phyloP scores from a whole-genome alignment of 2,113 vertebrate genomes.

The Corynorhinus townsendii region DNA sequence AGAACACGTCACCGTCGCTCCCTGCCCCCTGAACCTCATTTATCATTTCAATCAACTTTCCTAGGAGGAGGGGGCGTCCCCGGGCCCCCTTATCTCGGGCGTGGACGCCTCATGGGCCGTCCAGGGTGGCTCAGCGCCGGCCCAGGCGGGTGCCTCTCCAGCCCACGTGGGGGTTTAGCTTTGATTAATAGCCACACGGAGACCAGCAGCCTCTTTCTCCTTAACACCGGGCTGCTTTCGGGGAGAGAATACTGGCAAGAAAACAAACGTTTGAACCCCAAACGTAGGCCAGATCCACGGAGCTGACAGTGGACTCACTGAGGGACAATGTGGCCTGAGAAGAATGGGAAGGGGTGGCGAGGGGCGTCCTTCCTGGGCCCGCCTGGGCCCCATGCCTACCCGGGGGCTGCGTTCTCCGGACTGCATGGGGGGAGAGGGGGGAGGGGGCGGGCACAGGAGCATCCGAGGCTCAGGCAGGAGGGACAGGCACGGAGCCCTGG shows the following conservation, averaged over 20 bases:
- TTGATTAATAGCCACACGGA: no score
- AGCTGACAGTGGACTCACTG: background rate
- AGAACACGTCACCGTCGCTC: background rate
- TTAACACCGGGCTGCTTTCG: background rate
- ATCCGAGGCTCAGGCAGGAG: no score
- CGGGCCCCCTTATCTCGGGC: background rate
- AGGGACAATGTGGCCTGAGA: no score
- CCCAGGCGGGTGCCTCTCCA: background rate
- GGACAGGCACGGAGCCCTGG: no score
- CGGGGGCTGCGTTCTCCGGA: no score
- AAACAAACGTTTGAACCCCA: background rate
- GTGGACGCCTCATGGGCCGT: background rate
- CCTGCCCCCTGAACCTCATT: slow-evolving; percentile 40
- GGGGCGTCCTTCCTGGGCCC: no score
- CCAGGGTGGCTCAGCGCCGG: background rate
- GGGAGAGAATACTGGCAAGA: background rate
- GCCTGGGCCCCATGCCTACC: no score
- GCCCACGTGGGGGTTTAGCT: background rate
- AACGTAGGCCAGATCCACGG: background rate
- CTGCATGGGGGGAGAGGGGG: no score
- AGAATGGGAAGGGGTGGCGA: no score
- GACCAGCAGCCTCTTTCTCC: background rate
- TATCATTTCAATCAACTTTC: slow-evolving; percentile 65
- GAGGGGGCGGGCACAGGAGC: no score
- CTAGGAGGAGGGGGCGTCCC: background rate